Conservation (phyloP, 92 coral and sea anemone species). For the Phenganax marumi region DNA sequence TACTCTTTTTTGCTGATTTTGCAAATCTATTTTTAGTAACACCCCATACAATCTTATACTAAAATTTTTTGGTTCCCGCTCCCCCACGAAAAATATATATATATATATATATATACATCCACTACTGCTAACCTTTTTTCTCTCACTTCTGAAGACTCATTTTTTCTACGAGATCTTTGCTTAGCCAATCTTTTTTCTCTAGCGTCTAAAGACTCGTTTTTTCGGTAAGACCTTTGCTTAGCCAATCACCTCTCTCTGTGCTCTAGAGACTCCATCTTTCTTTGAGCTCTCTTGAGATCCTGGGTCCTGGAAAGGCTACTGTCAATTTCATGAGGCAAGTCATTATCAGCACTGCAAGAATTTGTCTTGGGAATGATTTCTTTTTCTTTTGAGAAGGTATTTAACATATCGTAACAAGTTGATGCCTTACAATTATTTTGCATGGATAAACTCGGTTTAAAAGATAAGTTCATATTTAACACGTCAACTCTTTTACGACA, state of each 20-base stretch:
- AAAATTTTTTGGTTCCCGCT: no score
- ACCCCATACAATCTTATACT: no score
- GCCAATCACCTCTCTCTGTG: background rate
- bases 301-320: background rate
- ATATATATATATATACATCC: no score
- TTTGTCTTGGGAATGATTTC: background rate
- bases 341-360: no score
- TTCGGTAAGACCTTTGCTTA: background rate
- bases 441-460: background rate
- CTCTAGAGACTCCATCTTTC: slow-evolving; percentile 1
- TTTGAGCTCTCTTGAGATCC: background rate
- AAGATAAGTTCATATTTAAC: background rate
- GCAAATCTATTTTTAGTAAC: no score
- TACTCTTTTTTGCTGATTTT: no score
- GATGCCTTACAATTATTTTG: background rate
- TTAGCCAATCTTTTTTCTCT: slow-evolving; percentile 5
- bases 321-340: background rate
- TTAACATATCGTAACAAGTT: background rate
- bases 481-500: background rate
- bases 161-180: background rate
- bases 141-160: slow-evolving; percentile 1
- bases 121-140: background rate
- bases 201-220: background rate
- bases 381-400: background rate
- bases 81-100: no score